These are phyloP conservation scores for Grammomys surdaster DNA, from an alignment of 2,113 vertebrate species.

Conservation along the genomic window DNA sequence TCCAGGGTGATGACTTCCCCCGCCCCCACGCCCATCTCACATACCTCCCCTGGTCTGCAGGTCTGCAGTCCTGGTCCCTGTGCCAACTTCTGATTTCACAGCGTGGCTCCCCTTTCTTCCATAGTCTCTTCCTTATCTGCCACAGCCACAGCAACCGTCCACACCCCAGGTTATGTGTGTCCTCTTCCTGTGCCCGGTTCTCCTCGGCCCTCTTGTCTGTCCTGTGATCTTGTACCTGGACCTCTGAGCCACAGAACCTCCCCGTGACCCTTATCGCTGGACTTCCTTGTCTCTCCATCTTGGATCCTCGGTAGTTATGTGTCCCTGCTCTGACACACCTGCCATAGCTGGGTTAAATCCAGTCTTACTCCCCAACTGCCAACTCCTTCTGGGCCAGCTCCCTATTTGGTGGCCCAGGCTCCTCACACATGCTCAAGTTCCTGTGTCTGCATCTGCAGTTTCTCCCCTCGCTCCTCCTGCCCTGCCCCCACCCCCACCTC, in stretches of 20 bases:
- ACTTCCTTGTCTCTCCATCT: not conserved
- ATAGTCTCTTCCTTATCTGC: not conserved
- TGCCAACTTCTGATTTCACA: accelerated
- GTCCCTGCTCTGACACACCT: not conserved
- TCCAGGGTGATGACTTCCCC: not conserved
- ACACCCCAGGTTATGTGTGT: accelerated
- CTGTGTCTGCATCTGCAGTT: not conserved
- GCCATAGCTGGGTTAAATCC: too few species aligned
- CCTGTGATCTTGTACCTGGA: not conserved
- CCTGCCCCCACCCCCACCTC: not conserved
- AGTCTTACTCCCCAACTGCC: too few species aligned
- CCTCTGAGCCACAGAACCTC: not conserved
- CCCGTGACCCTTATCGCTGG: not conserved
- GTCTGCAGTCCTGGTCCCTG: not conserved
- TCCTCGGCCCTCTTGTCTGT: not conserved
- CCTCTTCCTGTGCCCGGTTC: too few species aligned
- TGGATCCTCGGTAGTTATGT: not conserved
- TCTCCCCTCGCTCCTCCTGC: not conserved
- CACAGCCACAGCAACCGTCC: not conserved
- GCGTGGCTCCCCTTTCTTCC: not conserved
- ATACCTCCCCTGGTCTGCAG: not conserved
- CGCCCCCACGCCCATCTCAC: not conserved
- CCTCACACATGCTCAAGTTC: not conserved
- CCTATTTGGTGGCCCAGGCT: not conserved
- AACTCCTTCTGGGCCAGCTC: not conserved